Percentiles rank a stretch among this genome's conserved stretches.
These are phyloP conservation scores for Halichondria panicea DNA, from an alignment of 37 sponge, comb jelly and placozoan species.

Conservation along the genomic window DNA sequence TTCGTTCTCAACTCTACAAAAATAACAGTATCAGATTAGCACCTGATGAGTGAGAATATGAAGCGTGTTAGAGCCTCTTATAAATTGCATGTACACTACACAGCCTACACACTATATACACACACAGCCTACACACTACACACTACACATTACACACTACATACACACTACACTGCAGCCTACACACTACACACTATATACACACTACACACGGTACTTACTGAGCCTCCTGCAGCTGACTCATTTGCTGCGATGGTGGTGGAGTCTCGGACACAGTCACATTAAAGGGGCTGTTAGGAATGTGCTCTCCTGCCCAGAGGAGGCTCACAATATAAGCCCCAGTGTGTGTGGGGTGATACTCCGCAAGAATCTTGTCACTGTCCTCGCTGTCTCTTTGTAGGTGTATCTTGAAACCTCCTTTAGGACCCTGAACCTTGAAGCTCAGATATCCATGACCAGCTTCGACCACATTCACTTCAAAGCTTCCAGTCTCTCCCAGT, in stretches of 20 bases:
- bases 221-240: too few species aligned
- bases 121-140: background rate
- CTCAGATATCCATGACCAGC: conserved; percentile 75
- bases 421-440: conserved; percentile 72
- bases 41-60: background rate
- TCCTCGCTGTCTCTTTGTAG: conserved; percentile 36
- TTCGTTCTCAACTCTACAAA: background rate
- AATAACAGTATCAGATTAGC: background rate
- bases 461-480: conserved; percentile 55
- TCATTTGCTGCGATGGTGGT: too few species aligned
- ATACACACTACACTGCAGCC: too few species aligned
- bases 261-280: conserved; percentile 29
- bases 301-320: conserved; percentile 70
- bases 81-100: background rate
- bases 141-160: background rate
- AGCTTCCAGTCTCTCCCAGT: conserved; percentile 52
- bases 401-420: conserved; percentile 69
- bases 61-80: background rate
- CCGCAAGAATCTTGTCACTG: conserved; percentile 46
- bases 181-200: too few species aligned
- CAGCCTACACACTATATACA: background rate
- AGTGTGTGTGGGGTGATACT: conserved; percentile 62
- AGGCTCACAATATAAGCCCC: conserved; percentile 64
- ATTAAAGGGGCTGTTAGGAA: conserved; percentile 79
- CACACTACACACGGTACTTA: too few species aligned